Base-by-base conservation (phyloP, 1,140 invertebrate species). In the Camponotus floridanus region DNA sequence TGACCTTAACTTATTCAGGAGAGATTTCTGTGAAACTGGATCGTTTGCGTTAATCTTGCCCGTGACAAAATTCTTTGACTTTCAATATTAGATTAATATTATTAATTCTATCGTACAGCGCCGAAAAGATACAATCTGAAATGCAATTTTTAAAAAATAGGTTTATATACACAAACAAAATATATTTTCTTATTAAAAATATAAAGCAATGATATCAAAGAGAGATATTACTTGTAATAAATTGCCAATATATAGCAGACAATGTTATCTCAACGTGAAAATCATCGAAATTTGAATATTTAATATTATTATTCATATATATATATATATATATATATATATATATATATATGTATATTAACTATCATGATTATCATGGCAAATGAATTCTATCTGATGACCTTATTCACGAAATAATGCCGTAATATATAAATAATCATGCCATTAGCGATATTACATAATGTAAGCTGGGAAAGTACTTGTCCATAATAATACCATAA, bases 211-310 rank as follows among this genome's bases (percentile, higher is more conserved):
- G 13, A 21, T 36, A 26, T n/a, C 15, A 15, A 55, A 15, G 26
- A 15, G 11, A 21, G 2, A 26, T 36, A 61, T 0, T 51, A 59
- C 73, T 73, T 83, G 31, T 33, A 81, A 81, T 81, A 15, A 5
- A 26, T 26, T 61, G 13, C 2, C 7, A 80, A 79, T 15, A 11
- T 73, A 61, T 48, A 80, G 8, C 48, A 45, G 55, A 33, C 31
- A 83, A 48, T 62, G n/a, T 83, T 83, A 83, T 42, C 26, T 74
- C n/a, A 13, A 83, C 74, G 74, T 48, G 39, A 13, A 15, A 42
- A 61, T 74, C 39, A 61, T 83, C 42, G 18, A 48, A 73, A 83
- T 83, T 81, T 81, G 67, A 81, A 81, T 81, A 81, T 81, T 81
- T 51, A 81, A 73, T 81, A 73, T 73, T 51, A 73, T 81, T 81